Conservation (phyloP, 2,888 invertebrate genomes). For the Drosophila acutilabella region DNA sequence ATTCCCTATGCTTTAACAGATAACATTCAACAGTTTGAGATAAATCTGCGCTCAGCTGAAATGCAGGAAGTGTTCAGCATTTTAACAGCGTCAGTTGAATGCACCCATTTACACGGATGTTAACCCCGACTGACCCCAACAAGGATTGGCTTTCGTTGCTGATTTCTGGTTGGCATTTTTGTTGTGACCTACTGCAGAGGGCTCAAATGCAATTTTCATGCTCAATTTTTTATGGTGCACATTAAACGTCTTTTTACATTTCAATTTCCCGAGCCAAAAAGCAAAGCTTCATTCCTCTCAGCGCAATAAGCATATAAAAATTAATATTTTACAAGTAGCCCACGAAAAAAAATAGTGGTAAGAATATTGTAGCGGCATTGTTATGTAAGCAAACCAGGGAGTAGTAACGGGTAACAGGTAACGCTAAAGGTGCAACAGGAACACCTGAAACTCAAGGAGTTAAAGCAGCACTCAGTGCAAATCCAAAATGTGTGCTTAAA, state of each 20-base stretch:
- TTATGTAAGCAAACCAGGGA: conserved; percentile 28
- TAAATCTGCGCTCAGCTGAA: neutral
- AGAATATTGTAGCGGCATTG: conserved; percentile 45
- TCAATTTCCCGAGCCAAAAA: conserved; percentile 60
- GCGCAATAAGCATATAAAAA: conserved; percentile 70
- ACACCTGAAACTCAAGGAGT: conserved; percentile 8
- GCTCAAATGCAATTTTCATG: conserved; percentile 72
- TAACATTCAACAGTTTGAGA: neutral
- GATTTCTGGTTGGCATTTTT: conserved; percentile 8
- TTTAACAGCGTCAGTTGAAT: conserved; percentile 59
- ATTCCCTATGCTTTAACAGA: neutral
- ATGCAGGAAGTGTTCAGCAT: neutral
- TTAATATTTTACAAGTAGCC: conserved; percentile 75
- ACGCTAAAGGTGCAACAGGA: conserved; percentile 8
- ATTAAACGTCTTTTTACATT: conserved; percentile 78
- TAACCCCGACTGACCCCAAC: conserved; percentile 63
- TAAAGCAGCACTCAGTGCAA: conserved; percentile 47
- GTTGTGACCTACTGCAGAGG: conserved; percentile 62
- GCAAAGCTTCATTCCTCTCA: conserved; percentile 30
- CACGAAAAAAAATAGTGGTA: conserved; percentile 37
- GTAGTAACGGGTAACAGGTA: neutral
- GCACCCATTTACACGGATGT: conserved; percentile 63
- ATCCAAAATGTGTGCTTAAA: conserved; percentile 65
- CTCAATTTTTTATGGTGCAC: conserved; percentile 77
- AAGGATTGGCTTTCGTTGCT: conserved; percentile 10